Percentiles rank a stretch among this genome's conserved stretches.
Evolutionary conservation across 2,113 vertebrate genomes (phyloP).

Genomic region (Semicossyphus pulcher): DNA sequence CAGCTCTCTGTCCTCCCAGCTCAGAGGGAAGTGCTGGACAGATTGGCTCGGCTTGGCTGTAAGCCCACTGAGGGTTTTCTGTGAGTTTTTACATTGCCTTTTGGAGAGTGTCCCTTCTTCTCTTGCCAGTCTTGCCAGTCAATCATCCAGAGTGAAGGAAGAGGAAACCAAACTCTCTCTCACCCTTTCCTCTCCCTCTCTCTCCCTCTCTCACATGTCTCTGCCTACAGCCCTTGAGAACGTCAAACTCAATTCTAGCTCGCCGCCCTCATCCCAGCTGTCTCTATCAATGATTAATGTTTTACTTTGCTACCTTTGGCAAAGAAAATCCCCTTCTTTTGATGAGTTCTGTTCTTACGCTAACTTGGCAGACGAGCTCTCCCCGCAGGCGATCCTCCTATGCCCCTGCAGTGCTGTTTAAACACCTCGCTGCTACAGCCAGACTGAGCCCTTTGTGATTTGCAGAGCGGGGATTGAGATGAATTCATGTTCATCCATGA

Average conservation of each 20-base stretch:
- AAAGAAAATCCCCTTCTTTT: conserved; percentile 60
- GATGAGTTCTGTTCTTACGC: conserved; percentile 42
- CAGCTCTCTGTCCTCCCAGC: conserved; percentile 13
- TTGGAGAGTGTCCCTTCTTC: conserved; percentile 32
- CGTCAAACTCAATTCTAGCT: conserved; percentile 58
- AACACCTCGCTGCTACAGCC: conserved; percentile 25
- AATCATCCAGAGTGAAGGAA: conserved; percentile 52
- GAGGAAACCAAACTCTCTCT: conserved; percentile 33
- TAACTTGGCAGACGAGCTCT: conserved; percentile 42
- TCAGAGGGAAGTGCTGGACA: conserved; percentile 29
- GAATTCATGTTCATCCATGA: conserved; percentile 27
- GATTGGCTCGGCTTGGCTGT: conserved; percentile 53
- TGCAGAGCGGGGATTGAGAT: conserved; percentile 10
- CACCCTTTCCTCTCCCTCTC: conserved; percentile 21
- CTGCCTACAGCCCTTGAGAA: conserved; percentile 45
- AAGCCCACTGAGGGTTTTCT: conserved; percentile 43
- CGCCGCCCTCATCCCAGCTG: conserved; percentile 65
- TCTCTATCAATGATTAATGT: conserved; percentile 65
- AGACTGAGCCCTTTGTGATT: conserved; percentile 29
- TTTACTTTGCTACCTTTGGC: conserved; percentile 54
- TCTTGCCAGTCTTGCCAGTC: conserved; percentile 42
- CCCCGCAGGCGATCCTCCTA: conserved; percentile 19
- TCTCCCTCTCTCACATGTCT: conserved; percentile 39
- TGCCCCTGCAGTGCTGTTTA: conserved; percentile 23
- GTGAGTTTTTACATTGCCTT: conserved; percentile 39